Conservation (phyloP, 2,888 invertebrate species). For the Drosophila emarginata region DNA sequence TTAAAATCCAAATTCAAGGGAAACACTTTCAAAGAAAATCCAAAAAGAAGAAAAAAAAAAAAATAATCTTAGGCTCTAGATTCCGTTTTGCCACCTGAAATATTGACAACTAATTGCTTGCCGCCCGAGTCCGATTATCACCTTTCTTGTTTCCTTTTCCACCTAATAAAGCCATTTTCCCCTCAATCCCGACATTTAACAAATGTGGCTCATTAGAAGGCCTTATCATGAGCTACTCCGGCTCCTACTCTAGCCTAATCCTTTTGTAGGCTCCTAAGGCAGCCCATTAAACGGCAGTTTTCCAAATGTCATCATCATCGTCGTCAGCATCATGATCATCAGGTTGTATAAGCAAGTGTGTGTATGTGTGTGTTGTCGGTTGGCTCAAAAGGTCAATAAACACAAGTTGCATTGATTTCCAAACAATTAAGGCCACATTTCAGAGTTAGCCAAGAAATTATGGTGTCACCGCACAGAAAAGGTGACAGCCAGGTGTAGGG, state of each 20-base stretch:
- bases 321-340: constrained; percentile 16
- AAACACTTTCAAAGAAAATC: background rate
- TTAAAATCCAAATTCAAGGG: background rate
- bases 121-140: constrained; percentile 52
- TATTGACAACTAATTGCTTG: constrained; percentile 36
- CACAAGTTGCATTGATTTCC: constrained; percentile 70
- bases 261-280: constrained; percentile 59
- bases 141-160: constrained; percentile 28
- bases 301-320: constrained; percentile 23
- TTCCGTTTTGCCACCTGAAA: constrained; percentile 40
- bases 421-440: constrained; percentile 74
- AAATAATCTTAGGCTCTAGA: background rate
- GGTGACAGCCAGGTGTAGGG: constrained; percentile 60
- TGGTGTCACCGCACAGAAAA: constrained; percentile 67
- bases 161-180: constrained; percentile 21
- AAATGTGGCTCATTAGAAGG: constrained; percentile 59
- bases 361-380: constrained; percentile 47
- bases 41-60: background rate
- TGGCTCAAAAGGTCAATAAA: constrained; percentile 68
- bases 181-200: constrained; percentile 28
- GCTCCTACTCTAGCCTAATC: constrained; percentile 39
- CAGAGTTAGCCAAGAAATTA: constrained; percentile 70
- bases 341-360: constrained; percentile 7
- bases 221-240: constrained; percentile 49
- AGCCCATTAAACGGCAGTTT: constrained; percentile 71